Base-by-base conservation (phyloP, 2,113 vertebrate genomes). In the Engystomops pustulosus region DNA sequence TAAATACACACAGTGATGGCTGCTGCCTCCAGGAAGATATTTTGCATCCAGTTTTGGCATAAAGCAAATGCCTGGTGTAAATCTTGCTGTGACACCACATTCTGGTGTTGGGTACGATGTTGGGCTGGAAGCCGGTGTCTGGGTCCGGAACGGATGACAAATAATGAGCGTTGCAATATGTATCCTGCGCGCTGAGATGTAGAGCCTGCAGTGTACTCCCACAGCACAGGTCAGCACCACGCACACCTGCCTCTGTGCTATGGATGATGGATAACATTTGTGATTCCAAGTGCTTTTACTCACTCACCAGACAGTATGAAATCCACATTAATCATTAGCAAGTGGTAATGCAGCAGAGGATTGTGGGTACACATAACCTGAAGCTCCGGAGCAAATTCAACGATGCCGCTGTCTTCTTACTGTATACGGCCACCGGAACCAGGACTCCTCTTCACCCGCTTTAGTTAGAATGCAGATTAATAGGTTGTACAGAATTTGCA, bases 311-410 rank as follows among this genome's bases (percentile, higher is more conserved):
- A 87, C 86, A 47, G 74, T 67, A 65, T 85, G 62, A 87, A 79
- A 85, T 87, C 86, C 80, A 34, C 87, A 89, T 91, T 89, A 90
- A 91, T 92, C 90, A 89, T 87, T 67, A 83, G 81, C 12, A 34
- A 79, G 88, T 77, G 65, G 87, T 87, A 74, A 85, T 72, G 62
- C 41, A 84, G 87, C 88, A 86, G 88, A 85, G 87, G 90, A 87
- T 86, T 87, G 18, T 88, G 88, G 90, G 88, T 78, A 45, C 76
- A 88, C 88, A 2, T 27, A 25, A 6, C 58, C n/a, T 17, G 25
- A 62, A 30, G 58, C 27, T 62, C 58, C 14, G 30, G 55, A 18
- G 23, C 10, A 27, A 60, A 60, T 4, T 60, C 4, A n/a, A n/a
- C n/a, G n/a, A n/a, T n/a, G n/a, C n/a, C n/a, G n/a, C n/a, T n/a